A percentile compares a stretch with the other conserved stretches of the same genome.
Evolutionary conservation across 2,888 invertebrate species (phyloP).

Genomic region (Carcina quercana): DNA sequence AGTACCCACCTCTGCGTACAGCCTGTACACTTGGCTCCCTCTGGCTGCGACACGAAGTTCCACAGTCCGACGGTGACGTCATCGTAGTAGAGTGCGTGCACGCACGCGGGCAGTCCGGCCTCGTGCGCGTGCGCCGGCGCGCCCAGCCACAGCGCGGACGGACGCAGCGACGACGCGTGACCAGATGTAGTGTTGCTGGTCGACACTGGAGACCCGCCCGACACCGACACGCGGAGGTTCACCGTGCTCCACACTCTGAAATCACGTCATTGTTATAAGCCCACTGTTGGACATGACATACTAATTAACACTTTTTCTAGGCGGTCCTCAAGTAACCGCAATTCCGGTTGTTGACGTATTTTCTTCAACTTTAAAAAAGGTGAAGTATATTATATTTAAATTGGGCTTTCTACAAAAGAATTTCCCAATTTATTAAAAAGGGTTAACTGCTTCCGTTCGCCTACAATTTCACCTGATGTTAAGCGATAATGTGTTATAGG

Average conservation of each 20-base stretch:
- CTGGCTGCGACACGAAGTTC: conserved; percentile 85
- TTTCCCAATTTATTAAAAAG: too few relatives aligned
- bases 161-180: conserved; percentile 34
- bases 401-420: too few relatives aligned
- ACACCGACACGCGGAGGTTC: conserved; percentile 77
- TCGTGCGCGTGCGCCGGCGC: conserved; percentile 35
- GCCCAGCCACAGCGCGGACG: conserved; percentile 48
- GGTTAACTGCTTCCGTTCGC: too few relatives aligned
- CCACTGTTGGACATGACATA: too few relatives aligned
- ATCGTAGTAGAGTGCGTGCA: conserved; percentile 87
- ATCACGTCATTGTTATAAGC: too few relatives aligned
- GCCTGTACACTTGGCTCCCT: conserved; percentile 80
- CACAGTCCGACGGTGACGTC: conserved; percentile 88
- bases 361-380: too few relatives aligned
- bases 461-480: too few relatives aligned
- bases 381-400: too few relatives aligned
- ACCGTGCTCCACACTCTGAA: conserved; percentile 81
- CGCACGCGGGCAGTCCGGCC: conserved; percentile 81
- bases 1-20: conserved; percentile 82
- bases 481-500: too few relatives aligned
- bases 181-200: conserved; percentile 36
- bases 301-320: too few relatives aligned
- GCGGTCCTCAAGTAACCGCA: too few relatives aligned
- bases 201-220: conserved; percentile 28
- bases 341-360: too few relatives aligned